Conservation (phyloP, 2,888 invertebrate species). For the Drosophila nigricruria region DNA sequence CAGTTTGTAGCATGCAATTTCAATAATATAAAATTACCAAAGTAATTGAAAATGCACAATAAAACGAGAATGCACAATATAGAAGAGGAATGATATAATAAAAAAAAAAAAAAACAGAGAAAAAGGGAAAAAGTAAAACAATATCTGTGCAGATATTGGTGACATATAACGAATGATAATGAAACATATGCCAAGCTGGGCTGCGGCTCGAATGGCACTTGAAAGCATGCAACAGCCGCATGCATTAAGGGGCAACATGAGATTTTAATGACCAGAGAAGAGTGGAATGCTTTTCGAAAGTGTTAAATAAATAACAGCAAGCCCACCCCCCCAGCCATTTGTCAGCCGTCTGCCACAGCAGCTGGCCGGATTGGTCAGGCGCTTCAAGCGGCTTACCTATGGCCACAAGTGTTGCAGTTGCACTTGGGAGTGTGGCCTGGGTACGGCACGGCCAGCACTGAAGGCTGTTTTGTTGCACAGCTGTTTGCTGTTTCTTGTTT, state of each 20-base stretch:
- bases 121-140: constrained; percentile 6
- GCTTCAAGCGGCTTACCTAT: constrained; percentile 63
- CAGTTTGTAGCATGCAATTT: constrained; percentile 78
- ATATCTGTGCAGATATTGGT: constrained; percentile 8
- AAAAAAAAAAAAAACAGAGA: constrained; percentile 16
- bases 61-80: constrained; percentile 17
- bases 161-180: constrained; percentile 53
- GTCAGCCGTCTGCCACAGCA: constrained; percentile 30
- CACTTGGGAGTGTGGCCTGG: constrained; percentile 4
- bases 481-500: background rate
- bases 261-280: constrained; percentile 78
- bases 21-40: constrained; percentile 82
- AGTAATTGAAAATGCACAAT: constrained; percentile 76
- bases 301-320: constrained; percentile 79
- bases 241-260: constrained; percentile 76
- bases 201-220: constrained; percentile 20
- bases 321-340: constrained; percentile 40
- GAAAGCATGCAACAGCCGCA: constrained; percentile 30
- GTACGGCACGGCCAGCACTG: background rate
- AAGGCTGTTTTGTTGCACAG: constrained; percentile 1
- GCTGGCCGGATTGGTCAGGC: constrained; percentile 27
- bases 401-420: constrained; percentile 56
- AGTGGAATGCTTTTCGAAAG: constrained; percentile 79
- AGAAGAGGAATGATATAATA: background rate
- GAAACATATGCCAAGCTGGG: constrained; percentile 57